Percentiles rank a stretch among this genome's conserved stretches.
These are phyloP conservation scores for Pteronura brasiliensis DNA, from an alignment of 2,113 vertebrate genomes.

Conservation along the genomic window DNA sequence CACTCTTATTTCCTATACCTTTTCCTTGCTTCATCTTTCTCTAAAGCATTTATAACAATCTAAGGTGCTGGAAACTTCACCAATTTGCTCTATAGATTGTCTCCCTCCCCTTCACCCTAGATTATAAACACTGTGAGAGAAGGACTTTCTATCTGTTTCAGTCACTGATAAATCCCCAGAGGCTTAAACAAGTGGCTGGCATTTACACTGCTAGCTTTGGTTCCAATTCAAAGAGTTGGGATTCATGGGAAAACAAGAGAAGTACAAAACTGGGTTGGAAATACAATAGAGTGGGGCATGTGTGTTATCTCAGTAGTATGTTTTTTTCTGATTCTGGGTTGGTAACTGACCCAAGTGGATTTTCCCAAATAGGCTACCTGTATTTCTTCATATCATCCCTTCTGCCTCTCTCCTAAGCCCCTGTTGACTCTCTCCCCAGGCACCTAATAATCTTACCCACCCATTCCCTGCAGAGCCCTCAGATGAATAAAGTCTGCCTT, in stretches of 20 bases:
- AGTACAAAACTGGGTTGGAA: not conserved
- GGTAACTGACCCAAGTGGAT: not conserved
- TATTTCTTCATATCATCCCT: not conserved
- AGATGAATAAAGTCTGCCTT: not conserved
- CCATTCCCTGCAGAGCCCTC: fast-evolving
- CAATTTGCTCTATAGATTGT: not conserved
- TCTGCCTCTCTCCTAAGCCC: not conserved
- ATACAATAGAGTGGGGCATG: not conserved
- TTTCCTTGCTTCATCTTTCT: not conserved
- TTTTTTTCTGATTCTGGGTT: not conserved
- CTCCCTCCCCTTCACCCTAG: not conserved
- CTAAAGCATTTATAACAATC: not conserved
- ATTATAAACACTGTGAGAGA: not conserved
- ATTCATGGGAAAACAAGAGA: not conserved
- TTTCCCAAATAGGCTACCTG: not conserved
- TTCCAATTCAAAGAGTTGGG: not conserved
- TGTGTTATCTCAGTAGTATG: not conserved
- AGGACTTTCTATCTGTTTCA: not conserved
- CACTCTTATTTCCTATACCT: not conserved
- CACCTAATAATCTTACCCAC: not conserved
- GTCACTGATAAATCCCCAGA: not conserved
- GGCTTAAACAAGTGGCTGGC: not conserved
- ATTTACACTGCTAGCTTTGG: not conserved
- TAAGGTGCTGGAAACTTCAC: not conserved
- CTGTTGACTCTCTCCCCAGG: not conserved